phyloP scores from a whole-genome alignment of 1,140 invertebrate species.

The Drosophila lacteicornis region DNA sequence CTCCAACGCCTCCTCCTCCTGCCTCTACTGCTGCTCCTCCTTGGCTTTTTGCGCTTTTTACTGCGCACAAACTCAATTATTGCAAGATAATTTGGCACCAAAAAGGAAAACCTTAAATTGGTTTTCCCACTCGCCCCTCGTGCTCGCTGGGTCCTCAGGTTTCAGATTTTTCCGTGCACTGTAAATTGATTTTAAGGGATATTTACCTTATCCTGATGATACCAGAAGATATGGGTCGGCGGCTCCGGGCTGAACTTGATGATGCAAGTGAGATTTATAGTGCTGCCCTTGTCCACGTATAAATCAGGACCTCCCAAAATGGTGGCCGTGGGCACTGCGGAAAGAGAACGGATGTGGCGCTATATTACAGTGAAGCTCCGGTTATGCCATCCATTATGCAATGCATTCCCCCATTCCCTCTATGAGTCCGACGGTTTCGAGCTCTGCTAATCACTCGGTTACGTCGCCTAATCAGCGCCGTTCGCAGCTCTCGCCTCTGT shows the following conservation, averaged over 20 bases:
- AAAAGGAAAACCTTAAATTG: slow-evolving; percentile 67
- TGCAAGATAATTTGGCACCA: slow-evolving; percentile 73
- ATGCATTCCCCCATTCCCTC: neutral
- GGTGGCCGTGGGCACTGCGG: slow-evolving; percentile 92
- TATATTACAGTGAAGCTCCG: slow-evolving; percentile 10
- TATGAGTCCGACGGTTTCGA: slow-evolving; percentile 7
- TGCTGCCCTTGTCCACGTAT: slow-evolving; percentile 94
- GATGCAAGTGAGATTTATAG: slow-evolving; percentile 95
- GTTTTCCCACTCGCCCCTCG: slow-evolving; percentile 7
- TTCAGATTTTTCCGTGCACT: slow-evolving; percentile 3
- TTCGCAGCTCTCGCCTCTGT: slow-evolving; percentile 21
- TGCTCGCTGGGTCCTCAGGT: neutral
- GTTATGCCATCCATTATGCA: slow-evolving; percentile 38
- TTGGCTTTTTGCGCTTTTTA: slow-evolving; percentile 46
- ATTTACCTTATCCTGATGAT: slow-evolving; percentile 94
- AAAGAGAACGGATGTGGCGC: slow-evolving; percentile 9
- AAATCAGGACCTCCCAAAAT: slow-evolving; percentile 95
- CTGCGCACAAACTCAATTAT: slow-evolving; percentile 76
- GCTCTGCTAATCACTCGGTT: slow-evolving; percentile 49
- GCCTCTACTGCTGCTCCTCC: neutral
- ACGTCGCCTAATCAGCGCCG: slow-evolving; percentile 44
- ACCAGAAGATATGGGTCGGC: slow-evolving; percentile 96
- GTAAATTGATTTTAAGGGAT: slow-evolving; percentile 59
- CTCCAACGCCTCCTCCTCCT: neutral
- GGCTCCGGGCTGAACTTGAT: slow-evolving; percentile 95